Evolutionary conservation across 1,140 invertebrate species (phyloP).

Genomic region (Eufriesea mexicana): DNA sequence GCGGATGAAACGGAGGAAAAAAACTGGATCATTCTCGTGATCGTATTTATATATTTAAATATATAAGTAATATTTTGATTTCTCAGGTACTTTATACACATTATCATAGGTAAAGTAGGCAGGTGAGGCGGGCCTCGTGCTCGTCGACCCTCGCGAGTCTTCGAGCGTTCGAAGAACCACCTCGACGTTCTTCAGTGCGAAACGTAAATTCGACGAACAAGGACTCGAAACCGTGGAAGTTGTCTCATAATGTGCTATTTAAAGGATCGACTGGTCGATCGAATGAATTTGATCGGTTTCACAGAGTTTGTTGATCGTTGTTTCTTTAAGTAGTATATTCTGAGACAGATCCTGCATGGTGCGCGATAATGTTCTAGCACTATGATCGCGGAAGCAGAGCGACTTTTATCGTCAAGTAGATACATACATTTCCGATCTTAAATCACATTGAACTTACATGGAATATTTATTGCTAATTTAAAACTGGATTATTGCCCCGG

Average conservation of each 20-base stretch:
- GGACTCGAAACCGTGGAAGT: neutral
- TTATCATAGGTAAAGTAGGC: conserved; percentile 77
- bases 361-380: conserved; percentile 1
- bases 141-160: conserved; percentile 9
- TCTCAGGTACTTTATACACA: conserved; percentile 82
- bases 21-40: conserved; percentile 24
- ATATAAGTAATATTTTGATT: conserved; percentile 73
- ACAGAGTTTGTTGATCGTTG: too few relatives aligned
- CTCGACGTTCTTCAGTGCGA: neutral
- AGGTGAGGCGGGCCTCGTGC: conserved; percentile 58
- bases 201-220: conserved; percentile 38
- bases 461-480: too few relatives aligned
- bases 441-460: too few relatives aligned
- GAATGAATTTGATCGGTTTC: too few relatives aligned
- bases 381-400: neutral
- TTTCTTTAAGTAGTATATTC: neutral
- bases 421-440: too few relatives aligned
- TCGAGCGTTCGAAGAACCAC: neutral
- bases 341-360: conserved; percentile 1
- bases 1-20: conserved; percentile 5
- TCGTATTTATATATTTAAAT: conserved; percentile 16
- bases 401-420: neutral
- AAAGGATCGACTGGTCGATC: neutral
- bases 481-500: too few relatives aligned
- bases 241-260: neutral